A percentile compares a stretch with the other conserved stretches of the same genome.
Evolutionary conservation across 2,888 invertebrate species (phyloP).

Genomic region (Amphipoea oculea): DNA sequence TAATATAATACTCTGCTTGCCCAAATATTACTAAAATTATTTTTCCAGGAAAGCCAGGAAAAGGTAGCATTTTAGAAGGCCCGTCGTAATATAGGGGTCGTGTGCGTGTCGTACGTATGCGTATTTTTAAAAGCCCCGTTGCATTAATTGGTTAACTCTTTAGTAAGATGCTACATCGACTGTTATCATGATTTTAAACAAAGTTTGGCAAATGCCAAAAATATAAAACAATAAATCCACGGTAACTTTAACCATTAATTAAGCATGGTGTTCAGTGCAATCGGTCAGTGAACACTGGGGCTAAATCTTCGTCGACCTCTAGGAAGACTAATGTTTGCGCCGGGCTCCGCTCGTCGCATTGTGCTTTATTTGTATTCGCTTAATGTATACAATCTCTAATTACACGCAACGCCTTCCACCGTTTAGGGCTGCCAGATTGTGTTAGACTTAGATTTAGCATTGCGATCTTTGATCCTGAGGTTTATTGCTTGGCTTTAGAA

Average conservation of each 20-base stretch:
- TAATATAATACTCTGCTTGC: too few relatives aligned
- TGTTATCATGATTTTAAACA: background rate
- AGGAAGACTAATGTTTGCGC: conserved; percentile 86
- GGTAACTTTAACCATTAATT: conserved; percentile 40
- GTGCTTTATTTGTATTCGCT: conserved; percentile 90
- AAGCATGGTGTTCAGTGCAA: conserved; percentile 57
- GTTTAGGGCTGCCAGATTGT: conserved; percentile 79
- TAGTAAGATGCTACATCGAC: background rate
- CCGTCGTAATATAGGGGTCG: background rate
- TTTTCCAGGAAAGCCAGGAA: background rate
- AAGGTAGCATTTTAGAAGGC: background rate
- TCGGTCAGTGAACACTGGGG: conserved; percentile 74
- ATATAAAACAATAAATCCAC: background rate
- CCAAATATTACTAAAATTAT: background rate
- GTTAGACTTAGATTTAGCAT: conserved; percentile 59
- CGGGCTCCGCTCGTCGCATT: conserved; percentile 83
- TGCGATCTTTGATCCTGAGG: conserved; percentile 56
- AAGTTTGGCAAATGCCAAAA: background rate
- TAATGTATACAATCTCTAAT: conserved; percentile 90
- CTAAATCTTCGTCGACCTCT: conserved; percentile 83
- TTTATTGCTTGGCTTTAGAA: conserved; percentile 48
- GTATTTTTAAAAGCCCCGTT: background rate
- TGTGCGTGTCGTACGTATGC: background rate
- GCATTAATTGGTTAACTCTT: background rate
- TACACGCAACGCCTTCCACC: conserved; percentile 88